Percentiles rank a stretch among this genome's conserved stretches.
Conservation (phyloP, 2,888 invertebrate species). For the Noctuana brunneofusca region DNA sequence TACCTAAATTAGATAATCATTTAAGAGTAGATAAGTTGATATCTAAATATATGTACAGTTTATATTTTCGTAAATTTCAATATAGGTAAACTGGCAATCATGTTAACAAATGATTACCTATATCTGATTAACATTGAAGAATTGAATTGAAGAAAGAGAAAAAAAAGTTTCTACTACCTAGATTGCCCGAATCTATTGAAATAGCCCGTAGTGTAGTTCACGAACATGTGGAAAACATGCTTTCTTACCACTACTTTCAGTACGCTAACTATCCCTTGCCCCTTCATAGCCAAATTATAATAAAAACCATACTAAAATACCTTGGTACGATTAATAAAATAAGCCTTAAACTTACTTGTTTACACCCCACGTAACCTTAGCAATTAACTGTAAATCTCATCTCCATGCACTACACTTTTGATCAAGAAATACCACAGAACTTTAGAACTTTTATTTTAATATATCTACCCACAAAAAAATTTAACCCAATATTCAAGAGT, state of each 20-base stretch:
- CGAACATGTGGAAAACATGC: neutral
- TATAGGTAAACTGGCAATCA: no score
- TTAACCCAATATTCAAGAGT: neutral
- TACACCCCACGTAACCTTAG: slow-evolving; percentile 6
- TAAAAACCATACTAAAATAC: neutral
- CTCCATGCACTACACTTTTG: slow-evolving; percentile 6
- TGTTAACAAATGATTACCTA: no score
- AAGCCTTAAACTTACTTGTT: slow-evolving; percentile 9
- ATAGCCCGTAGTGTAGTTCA: neutral
- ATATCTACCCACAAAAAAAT: slow-evolving; percentile 28
- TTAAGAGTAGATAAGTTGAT: no score
- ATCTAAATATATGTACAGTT: no score
- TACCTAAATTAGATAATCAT: no score
- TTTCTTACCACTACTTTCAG: neutral
- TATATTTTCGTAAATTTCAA: no score
- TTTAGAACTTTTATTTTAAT: slow-evolving; percentile 1
- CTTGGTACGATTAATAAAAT: neutral
- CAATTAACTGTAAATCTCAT: slow-evolving; percentile 20
- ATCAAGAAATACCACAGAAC: slow-evolving; percentile 8
- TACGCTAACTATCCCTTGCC: neutral
- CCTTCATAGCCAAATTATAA: neutral
- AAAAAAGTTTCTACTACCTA: no score
- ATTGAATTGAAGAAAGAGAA: no score
- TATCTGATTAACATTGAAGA: no score
- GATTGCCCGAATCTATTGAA: no score